Conservation (phyloP, 2,888 invertebrate species). For the Spatulosminthurus flaviceps region DNA sequence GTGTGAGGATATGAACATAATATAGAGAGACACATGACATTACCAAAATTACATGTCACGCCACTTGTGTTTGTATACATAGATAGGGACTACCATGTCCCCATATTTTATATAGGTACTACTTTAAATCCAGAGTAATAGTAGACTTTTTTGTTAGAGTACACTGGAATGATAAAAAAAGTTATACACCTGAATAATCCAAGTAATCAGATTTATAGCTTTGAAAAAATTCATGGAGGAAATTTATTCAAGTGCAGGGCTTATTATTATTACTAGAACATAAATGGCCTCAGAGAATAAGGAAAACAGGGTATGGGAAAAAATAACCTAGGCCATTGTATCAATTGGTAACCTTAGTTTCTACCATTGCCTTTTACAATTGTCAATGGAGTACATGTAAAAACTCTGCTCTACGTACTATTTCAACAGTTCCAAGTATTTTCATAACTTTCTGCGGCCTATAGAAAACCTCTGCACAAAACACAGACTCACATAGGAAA, state of each 20-base stretch:
- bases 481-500: too few relatives aligned
- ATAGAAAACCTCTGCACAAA: too few relatives aligned
- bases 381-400: not conserved
- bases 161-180: too few relatives aligned
- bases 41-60: too few relatives aligned
- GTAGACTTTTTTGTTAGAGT: too few relatives aligned
- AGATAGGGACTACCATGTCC: too few relatives aligned
- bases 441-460: too few relatives aligned
- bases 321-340: constrained; percentile 8
- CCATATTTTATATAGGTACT: too few relatives aligned
- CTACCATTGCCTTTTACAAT: not conserved
- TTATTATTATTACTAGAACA: too few relatives aligned
- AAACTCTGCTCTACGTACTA: too few relatives aligned
- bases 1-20: not conserved
- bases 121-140: too few relatives aligned
- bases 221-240: not conserved
- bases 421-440: too few relatives aligned
- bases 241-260: constrained; percentile 32
- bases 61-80: not conserved
- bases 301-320: not conserved
- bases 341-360: not conserved
- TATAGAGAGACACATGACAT: not conserved
- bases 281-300: not conserved
- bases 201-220: constrained; percentile 31
- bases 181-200: not conserved